These are phyloP conservation scores for Sitodiplosis mosellana DNA, from an alignment of 1,140 invertebrate genomes.

Conservation along the genomic window DNA sequence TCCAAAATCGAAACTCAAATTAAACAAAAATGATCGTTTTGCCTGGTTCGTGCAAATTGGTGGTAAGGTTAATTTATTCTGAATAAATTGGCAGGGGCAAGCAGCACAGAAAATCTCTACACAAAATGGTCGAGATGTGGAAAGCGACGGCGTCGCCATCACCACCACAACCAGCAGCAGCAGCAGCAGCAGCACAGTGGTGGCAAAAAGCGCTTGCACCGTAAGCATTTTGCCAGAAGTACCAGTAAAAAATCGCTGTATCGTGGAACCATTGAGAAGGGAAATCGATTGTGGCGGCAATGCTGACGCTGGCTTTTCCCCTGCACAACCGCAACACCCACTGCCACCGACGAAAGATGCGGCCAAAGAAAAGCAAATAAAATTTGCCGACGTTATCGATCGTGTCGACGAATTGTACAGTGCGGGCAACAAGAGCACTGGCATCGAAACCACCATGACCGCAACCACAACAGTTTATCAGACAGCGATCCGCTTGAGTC, in stretches of 20 bases:
- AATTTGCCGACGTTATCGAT: conserved; percentile 9
- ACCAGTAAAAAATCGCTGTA: too few species aligned
- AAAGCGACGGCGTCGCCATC: not conserved
- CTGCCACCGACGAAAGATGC: conserved; percentile 5
- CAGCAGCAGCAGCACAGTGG: not conserved
- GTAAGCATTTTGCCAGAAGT: too few species aligned
- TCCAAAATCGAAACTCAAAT: conserved; percentile 7
- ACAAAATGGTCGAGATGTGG: conserved; percentile 1
- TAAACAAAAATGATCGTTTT: not conserved
- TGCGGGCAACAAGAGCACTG: not conserved
- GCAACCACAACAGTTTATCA: too few species aligned
- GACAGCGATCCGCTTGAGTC: conserved; percentile 26
- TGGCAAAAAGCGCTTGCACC: too few species aligned
- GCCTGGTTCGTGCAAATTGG: not conserved
- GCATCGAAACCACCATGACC: too few species aligned
- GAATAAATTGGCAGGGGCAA: conserved; percentile 5
- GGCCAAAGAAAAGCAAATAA: conserved; percentile 3
- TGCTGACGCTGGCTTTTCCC: conserved; percentile 23
- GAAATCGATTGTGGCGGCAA: conserved; percentile 16
- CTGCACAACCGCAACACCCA: not conserved
- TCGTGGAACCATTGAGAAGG: too few species aligned
- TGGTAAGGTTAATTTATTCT: conserved; percentile 4
- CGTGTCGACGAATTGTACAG: conserved; percentile 1
- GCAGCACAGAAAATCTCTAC: conserved; percentile 1
- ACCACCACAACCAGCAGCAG: too few species aligned